These are phyloP conservation scores for Mus caroli DNA, from an alignment of 2,797 vertebrate genomes.

Conservation along the genomic window DNA sequence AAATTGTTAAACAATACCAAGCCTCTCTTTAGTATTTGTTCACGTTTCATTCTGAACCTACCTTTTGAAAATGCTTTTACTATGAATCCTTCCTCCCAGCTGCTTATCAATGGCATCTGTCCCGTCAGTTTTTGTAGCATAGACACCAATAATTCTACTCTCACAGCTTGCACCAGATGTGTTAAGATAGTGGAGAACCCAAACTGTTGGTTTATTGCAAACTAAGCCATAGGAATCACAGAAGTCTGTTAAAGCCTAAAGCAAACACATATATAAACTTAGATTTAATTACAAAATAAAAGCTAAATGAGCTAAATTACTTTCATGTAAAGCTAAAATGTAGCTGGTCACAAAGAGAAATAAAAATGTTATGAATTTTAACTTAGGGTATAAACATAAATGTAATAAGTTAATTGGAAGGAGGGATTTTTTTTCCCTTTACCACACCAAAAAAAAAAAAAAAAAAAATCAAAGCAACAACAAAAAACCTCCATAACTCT, in stretches of 20 bases:
- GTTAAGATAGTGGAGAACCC: conserved; percentile 89
- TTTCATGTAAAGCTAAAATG: conserved; percentile 50
- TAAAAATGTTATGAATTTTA: conserved; percentile 56
- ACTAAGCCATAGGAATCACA: conserved; percentile 88
- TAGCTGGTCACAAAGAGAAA: conserved; percentile 41
- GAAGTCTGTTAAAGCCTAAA: conserved; percentile 89
- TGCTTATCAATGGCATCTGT: conserved; percentile 86
- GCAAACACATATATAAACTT: conserved; percentile 10
- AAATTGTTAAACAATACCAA: neutral
- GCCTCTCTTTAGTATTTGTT: conserved; percentile 37
- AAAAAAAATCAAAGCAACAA: neutral
- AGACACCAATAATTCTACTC: conserved; percentile 89
- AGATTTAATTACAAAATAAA: conserved; percentile 64
- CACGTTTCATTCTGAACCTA: conserved; percentile 73
- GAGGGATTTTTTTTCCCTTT: neutral
- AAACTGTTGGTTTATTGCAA: conserved; percentile 89
- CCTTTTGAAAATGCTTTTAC: conserved; percentile 89
- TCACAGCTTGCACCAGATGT: conserved; percentile 89
- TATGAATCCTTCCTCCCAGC: conserved; percentile 87
- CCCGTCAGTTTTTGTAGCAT: conserved; percentile 88
- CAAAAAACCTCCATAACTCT: neutral
- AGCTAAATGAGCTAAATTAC: conserved; percentile 48
- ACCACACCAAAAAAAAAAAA: neutral
- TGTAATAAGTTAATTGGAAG: neutral
- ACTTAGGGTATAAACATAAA: neutral